These are phyloP conservation scores for Pseudoatta argentina DNA, from an alignment of 1,140 invertebrate genomes.

Conservation along the genomic window DNA sequence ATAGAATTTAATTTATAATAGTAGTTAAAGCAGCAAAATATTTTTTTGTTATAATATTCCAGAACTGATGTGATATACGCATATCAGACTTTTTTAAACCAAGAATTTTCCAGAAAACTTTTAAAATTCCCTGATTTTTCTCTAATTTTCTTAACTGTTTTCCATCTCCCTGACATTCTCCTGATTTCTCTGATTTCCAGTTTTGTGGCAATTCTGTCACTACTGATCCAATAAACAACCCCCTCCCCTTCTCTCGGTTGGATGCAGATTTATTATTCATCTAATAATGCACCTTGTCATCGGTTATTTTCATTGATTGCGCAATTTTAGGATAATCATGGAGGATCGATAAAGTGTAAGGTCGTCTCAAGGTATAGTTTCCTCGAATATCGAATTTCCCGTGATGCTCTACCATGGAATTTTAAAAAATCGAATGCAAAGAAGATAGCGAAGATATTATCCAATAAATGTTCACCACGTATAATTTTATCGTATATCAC, in stretches of 20 bases:
- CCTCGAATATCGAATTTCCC: not conserved
- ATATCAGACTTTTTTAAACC: too few species aligned
- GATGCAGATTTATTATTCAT: slow-evolving; percentile 36
- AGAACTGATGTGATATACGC: too few species aligned
- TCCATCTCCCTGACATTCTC: too few species aligned
- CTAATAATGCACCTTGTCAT: not conserved
- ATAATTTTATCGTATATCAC: slow-evolving; percentile 15
- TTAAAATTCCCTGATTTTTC: too few species aligned
- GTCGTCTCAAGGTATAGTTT: not conserved
- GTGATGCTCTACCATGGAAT: not conserved
- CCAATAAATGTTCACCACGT: not conserved
- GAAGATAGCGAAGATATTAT: not conserved
- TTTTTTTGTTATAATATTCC: too few species aligned
- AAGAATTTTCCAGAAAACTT: too few species aligned
- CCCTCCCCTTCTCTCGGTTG: not conserved
- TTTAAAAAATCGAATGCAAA: not conserved
- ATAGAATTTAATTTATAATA: too few species aligned
- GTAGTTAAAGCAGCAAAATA: too few species aligned
- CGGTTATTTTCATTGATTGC: slow-evolving; percentile 4
- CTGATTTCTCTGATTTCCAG: too few species aligned
- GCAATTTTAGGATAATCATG: not conserved
- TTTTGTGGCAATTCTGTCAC: too few species aligned
- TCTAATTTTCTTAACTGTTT: too few species aligned
- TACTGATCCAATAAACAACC: slow-evolving; percentile 16
- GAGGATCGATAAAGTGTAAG: not conserved